Base-by-base conservation (phyloP, 2,888 invertebrate genomes). In the Leptogaster cylindrica region DNA sequence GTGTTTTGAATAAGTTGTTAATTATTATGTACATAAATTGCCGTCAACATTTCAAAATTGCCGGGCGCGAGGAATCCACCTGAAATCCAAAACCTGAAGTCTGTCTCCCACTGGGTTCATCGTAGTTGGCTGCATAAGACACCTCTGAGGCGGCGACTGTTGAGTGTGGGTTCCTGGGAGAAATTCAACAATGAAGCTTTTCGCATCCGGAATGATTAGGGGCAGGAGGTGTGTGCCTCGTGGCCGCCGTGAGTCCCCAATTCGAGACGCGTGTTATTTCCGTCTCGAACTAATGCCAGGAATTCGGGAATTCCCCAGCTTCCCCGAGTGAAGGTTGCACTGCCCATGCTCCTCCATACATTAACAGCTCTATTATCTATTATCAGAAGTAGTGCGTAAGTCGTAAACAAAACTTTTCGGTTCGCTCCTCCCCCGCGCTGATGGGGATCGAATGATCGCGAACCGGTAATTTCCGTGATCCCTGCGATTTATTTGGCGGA, bases 341-440 rank as follows among this genome's bases (percentile, higher is more conserved):
- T 18, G 33, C 55, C 39, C 55, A 55, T 31, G 31, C 31, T 31
- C 20, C 10, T 6, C 31, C 10, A 10, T 1, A 41, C 51, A 10
- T 41, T 3, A 41, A 41, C 41, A 41, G 14, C 3, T 41, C 41
- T n/a, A 41, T 41, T 41, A 41, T n/a, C n/a, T 18, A 31, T 8
- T 31, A 8, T 41, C 14, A 41, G 18, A 14, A 31, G 7, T 36
- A 6, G 14, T 51, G 55, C n/a, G n/a, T n/a, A n/a, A n/a, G 5
- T 25, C 55, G 55, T 55, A 55, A 55, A 55, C 55, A 55, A 55
- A 55, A 20, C 41, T 41, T 41, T 41, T 12, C 18, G 41, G n/a
- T n/a, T n/a, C n/a, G n/a, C n/a, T n/a, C n/a, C n/a, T n/a, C n/a
- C n/a, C n/a, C n/a, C 41, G 16, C 16, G 41, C 14, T 41, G 16